Evolutionary conservation across 2,797 vertebrate species (phyloP).

Genomic region (Anguilla pacifica): DNA sequence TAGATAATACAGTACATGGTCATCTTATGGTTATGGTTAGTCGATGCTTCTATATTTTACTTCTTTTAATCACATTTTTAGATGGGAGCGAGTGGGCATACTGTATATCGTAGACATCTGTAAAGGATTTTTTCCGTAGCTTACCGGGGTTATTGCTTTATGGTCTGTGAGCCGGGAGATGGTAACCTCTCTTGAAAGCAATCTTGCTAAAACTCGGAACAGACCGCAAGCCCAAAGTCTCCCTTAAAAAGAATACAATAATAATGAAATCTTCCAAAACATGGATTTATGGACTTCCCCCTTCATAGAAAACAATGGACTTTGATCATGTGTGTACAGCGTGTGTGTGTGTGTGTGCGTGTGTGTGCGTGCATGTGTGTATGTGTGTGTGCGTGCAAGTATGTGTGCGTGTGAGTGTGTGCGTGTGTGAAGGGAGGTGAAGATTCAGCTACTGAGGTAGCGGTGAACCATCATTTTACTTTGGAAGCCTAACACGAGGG

Average conservation of each 20-base stretch:
- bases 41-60: constrained; percentile 21
- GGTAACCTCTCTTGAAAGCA: background rate
- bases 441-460: background rate
- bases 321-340: background rate
- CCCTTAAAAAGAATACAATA: background rate
- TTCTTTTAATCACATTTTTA: constrained; percentile 32
- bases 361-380: too few relatives aligned
- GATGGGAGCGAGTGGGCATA: background rate
- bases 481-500: constrained; percentile 24
- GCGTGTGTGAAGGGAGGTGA: background rate
- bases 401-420: too few relatives aligned
- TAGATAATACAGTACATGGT: constrained; percentile 18
- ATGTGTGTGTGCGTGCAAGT: too few relatives aligned
- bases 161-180: background rate
- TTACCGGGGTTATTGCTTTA: constrained; percentile 17
- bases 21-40: constrained; percentile 23
- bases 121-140: constrained; percentile 16
- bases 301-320: background rate
- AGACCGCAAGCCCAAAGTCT: background rate
- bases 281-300: background rate
- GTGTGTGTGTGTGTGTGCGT: too few relatives aligned
- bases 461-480: constrained; percentile 21
- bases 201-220: background rate
- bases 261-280: background rate
- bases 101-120: background rate